Evolutionary conservation across 1,140 invertebrate species (phyloP).

Genomic region (Sycobia sp.): DNA sequence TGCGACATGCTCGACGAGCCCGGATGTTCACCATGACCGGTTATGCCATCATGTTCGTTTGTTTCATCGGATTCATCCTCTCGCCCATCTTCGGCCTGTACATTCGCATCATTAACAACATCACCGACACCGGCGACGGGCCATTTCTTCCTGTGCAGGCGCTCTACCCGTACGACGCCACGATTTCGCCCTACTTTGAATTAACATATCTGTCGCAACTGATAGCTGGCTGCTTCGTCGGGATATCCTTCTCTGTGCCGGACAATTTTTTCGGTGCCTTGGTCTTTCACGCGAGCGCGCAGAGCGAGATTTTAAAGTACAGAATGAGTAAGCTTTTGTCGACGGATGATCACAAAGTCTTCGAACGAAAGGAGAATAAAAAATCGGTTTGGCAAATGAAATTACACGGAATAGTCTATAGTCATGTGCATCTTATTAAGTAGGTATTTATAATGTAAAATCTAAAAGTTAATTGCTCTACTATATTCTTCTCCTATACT

Average conservation of each 20-base stretch:
- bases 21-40: background rate
- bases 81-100: background rate
- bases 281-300: conserved; percentile 1
- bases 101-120: conserved; percentile 10
- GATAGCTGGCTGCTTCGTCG: background rate
- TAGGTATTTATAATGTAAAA: background rate
- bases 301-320: conserved; percentile 1
- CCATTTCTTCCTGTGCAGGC: conserved; percentile 1
- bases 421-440: background rate
- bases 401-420: background rate
- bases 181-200: background rate
- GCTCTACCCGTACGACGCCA: background rate
- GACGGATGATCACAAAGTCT: background rate
- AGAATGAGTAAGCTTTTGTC: background rate
- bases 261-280: conserved; percentile 24
- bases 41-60: background rate
- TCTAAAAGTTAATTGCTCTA: background rate
- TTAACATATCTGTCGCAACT: background rate
- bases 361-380: background rate
- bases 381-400: background rate
- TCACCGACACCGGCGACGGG: background rate
- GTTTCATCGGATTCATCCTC: background rate
- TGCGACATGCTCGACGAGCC: background rate
- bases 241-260: background rate
- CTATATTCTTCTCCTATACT: background rate